Evolutionary conservation across 2,113 vertebrate species (phyloP).

Genomic region (Tautogolabrus adspersus): DNA sequence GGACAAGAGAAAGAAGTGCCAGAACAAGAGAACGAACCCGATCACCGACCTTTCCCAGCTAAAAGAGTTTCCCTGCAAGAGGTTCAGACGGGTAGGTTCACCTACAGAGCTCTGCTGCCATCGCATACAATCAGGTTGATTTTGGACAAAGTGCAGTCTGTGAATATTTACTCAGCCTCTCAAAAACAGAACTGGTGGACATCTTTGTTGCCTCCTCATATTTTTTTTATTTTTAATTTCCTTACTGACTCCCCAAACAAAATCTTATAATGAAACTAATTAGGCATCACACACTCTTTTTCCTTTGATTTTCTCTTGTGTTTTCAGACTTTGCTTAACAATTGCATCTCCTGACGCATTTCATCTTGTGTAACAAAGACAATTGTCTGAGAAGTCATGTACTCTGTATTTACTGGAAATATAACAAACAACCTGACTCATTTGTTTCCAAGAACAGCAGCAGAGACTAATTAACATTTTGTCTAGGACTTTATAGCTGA

Average conservation of each 20-base stretch:
- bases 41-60: conserved; percentile 74
- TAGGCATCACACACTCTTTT: neutral
- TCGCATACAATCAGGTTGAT: neutral
- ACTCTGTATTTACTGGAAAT: neutral
- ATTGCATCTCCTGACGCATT: neutral
- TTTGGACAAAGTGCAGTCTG: neutral
- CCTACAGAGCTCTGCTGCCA: neutral
- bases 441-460: conserved; percentile 4
- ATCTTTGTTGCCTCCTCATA: neutral
- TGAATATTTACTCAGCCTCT: neutral
- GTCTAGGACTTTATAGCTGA: neutral
- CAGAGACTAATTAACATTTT: neutral
- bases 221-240: too few relatives aligned
- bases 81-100: conserved; percentile 85
- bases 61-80: conserved; percentile 89
- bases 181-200: neutral
- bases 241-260: too few relatives aligned
- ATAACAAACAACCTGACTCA: neutral
- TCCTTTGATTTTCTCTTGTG: neutral
- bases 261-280: too few relatives aligned
- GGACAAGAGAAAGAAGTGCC: conserved; percentile 84
- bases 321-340: neutral
- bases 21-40: conserved; percentile 89
- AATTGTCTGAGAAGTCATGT: neutral
- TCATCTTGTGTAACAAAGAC: neutral